These are phyloP conservation scores for Drosophila melanosoma DNA, from an alignment of 2,888 invertebrate genomes.

Conservation along the genomic window DNA sequence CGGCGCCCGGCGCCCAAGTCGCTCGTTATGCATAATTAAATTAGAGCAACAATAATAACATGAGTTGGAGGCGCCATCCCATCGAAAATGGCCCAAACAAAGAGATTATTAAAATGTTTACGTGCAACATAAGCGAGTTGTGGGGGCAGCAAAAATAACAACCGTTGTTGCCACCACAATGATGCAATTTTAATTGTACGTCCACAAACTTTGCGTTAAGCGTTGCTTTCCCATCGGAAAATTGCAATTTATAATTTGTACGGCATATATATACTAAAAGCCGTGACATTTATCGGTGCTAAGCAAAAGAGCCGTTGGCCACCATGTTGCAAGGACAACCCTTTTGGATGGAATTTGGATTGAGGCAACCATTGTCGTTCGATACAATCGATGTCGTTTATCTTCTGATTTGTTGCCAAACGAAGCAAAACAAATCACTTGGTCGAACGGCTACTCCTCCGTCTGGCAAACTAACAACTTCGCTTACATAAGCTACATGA, in stretches of 20 bases:
- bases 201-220: constrained; percentile 29
- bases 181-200: constrained; percentile 69
- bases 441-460: constrained; percentile 60
- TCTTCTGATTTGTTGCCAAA: constrained; percentile 79
- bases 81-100: constrained; percentile 10
- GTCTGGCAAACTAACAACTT: constrained; percentile 60
- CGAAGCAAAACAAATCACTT: constrained; percentile 78
- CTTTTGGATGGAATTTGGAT: constrained; percentile 30
- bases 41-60: constrained; percentile 42
- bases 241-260: constrained; percentile 39
- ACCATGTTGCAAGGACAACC: constrained; percentile 30
- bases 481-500: constrained; percentile 34
- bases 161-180: constrained; percentile 33
- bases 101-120: constrained; percentile 48
- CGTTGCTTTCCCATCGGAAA: constrained; percentile 19
- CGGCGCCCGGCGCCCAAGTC: constrained; percentile 42
- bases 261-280: constrained; percentile 30
- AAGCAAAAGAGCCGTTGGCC: constrained; percentile 28
- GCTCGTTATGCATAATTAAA: constrained; percentile 72
- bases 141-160: constrained; percentile 24
- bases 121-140: constrained; percentile 23
- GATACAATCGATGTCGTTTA: constrained; percentile 78
- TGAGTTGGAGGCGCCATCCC: constrained; percentile 4
- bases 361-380: constrained; percentile 67
- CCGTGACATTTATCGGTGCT: constrained; percentile 49